Evolutionary conservation across 2,797 vertebrate genomes (phyloP).

Genomic region (Cryptoblepharus egeriae): DNA sequence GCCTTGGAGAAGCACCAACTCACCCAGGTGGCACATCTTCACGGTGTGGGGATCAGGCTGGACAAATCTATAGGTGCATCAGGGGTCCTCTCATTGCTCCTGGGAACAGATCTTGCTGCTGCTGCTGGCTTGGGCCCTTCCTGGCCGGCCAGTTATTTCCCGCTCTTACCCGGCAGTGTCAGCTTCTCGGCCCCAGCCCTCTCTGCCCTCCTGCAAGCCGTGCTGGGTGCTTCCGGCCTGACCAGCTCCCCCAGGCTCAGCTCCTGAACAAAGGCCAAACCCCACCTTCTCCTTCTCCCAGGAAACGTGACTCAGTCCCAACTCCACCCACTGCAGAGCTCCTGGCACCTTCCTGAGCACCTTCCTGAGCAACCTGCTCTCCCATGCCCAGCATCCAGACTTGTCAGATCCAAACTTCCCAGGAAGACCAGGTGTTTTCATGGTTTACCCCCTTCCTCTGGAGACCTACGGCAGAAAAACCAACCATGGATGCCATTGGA

Average conservation of each 20-base stretch:
- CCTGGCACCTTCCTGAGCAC: neutral
- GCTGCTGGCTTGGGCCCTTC: neutral
- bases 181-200: neutral
- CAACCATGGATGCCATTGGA: no score
- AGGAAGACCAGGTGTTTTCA: accelerated
- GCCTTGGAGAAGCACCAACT: slow-evolving; percentile 2
- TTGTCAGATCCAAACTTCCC: neutral
- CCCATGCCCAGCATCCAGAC: neutral
- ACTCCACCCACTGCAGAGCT: slow-evolving; percentile 43
- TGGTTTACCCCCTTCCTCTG: neutral
- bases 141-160: neutral
- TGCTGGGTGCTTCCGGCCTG: slow-evolving; percentile 50
- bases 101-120: neutral
- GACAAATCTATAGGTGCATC: neutral
- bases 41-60: accelerated
- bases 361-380: neutral
- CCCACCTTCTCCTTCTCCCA: slow-evolving; percentile 47
- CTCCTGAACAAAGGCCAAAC: slow-evolving; percentile 17
- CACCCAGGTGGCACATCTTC: slow-evolving; percentile 62
- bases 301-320: slow-evolving; percentile 41
- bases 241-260: slow-evolving; percentile 60
- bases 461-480: neutral
- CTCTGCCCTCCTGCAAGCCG: neutral
- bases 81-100: accelerated
- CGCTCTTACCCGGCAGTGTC: neutral